These are phyloP conservation scores for Rhynchonycteris naso DNA, from an alignment of 2,797 vertebrate species.

Conservation along the genomic window DNA sequence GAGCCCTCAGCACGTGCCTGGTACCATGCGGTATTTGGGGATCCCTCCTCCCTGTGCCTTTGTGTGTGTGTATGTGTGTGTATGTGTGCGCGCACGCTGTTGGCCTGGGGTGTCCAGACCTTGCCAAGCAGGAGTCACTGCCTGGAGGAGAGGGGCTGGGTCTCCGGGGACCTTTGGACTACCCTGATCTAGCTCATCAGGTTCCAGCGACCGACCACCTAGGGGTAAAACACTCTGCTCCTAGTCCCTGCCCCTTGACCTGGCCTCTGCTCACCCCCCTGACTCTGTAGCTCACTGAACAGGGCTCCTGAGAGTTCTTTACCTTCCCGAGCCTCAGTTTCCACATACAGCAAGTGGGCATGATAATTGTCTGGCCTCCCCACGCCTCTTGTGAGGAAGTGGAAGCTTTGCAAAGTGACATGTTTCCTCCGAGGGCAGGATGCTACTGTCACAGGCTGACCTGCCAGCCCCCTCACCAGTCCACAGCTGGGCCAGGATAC, in stretches of 20 bases:
- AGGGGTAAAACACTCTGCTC: neutral
- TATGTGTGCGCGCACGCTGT: too few relatives aligned
- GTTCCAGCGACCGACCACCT: neutral
- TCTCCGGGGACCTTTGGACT: neutral
- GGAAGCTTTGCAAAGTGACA: neutral
- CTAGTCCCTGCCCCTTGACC: neutral
- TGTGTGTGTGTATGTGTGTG: neutral
- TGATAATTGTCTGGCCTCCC: neutral
- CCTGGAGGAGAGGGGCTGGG: neutral
- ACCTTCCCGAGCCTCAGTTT: neutral
- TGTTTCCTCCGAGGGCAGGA: neutral
- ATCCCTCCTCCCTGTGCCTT: neutral
- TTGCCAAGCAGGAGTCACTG: neutral
- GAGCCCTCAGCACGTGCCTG: neutral
- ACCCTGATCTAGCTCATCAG: neutral
- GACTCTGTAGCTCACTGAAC: neutral
- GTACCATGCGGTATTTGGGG: neutral
- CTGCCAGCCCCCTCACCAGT: neutral
- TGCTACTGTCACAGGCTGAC: neutral
- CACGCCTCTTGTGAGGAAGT: neutral
- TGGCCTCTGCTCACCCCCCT: neutral
- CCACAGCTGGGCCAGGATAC: slow-evolving; percentile 37
- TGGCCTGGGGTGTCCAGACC: neutral
- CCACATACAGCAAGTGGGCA: neutral
- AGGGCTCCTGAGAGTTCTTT: neutral